These are phyloP conservation scores for Linnaemya vulpina DNA, from an alignment of 2,888 invertebrate genomes.

Conservation along the genomic window DNA sequence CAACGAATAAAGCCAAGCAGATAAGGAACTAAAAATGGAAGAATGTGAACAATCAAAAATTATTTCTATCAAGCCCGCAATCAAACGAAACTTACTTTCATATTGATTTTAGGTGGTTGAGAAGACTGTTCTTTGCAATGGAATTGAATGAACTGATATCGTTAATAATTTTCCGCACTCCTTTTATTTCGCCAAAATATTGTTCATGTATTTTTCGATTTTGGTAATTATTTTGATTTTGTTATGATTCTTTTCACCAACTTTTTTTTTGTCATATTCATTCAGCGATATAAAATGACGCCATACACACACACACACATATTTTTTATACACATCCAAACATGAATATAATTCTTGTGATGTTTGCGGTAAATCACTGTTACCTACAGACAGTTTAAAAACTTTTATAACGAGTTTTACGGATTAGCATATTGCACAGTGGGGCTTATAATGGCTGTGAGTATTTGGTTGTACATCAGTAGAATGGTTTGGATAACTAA, in stretches of 20 bases:
- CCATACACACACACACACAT: no score
- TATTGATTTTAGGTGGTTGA: constrained; percentile 35
- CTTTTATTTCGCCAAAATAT: constrained; percentile 45
- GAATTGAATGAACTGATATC: constrained; percentile 60
- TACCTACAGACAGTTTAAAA: neutral
- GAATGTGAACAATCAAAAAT: neutral
- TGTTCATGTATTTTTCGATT: neutral
- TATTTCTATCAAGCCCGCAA: neutral
- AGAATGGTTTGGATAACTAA: no score
- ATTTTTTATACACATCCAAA: neutral
- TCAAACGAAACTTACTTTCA: constrained; percentile 61
- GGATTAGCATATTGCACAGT: constrained; percentile 21
- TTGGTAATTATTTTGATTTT: neutral
- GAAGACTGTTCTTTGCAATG: constrained; percentile 62
- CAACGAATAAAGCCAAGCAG: constrained; percentile 78
- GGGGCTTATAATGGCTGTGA: neutral
- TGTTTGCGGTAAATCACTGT: neutral
- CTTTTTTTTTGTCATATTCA: neutral
- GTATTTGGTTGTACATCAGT: no score
- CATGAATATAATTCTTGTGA: neutral
- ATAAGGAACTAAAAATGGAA: constrained; percentile 76
- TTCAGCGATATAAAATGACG: constrained; percentile 10
- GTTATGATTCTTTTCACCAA: neutral
- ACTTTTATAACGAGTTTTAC: constrained; percentile 23
- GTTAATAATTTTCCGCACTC: neutral